Conservation (phyloP, 2,113 vertebrate genomes). For the Crocuta crocuta region DNA sequence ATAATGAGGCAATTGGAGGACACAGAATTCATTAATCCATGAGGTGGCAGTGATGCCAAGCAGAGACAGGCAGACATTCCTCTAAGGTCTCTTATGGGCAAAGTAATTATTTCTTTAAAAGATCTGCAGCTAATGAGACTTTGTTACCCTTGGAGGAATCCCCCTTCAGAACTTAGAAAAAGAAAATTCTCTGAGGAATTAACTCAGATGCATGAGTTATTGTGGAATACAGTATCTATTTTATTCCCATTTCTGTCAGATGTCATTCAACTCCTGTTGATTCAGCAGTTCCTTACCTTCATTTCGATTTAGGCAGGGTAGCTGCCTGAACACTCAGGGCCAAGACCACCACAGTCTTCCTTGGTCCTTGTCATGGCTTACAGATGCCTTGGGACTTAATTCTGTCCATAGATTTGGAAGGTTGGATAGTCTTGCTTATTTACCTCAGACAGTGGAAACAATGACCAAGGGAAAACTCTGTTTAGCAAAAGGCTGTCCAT, state of each 20-base stretch:
- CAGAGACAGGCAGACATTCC: conserved; percentile 79
- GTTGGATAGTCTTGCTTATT: not conserved
- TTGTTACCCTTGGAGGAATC: conserved; percentile 45
- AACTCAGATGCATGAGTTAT: not conserved
- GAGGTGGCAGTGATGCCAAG: conserved; percentile 84
- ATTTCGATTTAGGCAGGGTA: not conserved
- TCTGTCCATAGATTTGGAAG: conserved; percentile 53
- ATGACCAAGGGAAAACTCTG: not conserved
- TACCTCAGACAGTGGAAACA: not conserved
- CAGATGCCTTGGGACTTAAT: conserved; percentile 34
- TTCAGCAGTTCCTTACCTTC: conserved; percentile 50
- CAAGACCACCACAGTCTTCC: conserved; percentile 43
- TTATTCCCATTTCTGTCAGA: conserved; percentile 47
- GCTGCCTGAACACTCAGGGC: not conserved
- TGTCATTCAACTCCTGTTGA: conserved; percentile 23
- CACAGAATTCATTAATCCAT: conserved; percentile 86
- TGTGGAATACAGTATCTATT: not conserved
- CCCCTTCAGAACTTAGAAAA: conserved; percentile 45
- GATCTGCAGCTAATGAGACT: conserved; percentile 61
- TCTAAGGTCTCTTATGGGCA: conserved; percentile 74
- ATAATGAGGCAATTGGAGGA: conserved; percentile 83
- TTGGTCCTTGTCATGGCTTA: conserved; percentile 36
- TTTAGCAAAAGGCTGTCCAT: not conserved
- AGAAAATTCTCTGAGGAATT: conserved; percentile 61
- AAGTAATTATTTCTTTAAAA: conserved; percentile 77